A percentile compares a stretch with the other conserved stretches of the same genome.
Evolutionary conservation across 2,888 invertebrate species (phyloP).

Genomic region (Melinopterus prodromus): DNA sequence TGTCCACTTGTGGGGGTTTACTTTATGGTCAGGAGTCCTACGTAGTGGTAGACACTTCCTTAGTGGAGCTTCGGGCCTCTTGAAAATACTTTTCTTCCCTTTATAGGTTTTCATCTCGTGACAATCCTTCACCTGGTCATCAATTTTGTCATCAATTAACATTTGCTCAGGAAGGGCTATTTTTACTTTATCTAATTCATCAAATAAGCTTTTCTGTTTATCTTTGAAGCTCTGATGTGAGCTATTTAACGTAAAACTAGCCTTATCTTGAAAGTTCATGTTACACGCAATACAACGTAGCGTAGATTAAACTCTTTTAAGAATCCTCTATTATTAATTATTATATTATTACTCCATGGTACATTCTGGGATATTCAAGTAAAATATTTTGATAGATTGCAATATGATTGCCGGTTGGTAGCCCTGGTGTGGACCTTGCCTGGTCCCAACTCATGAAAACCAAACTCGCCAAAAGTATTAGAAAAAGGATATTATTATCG

Average conservation of each 20-base stretch:
- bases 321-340: too few species aligned
- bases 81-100: conserved; percentile 82
- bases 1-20: conserved; percentile 83
- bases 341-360: too few species aligned
- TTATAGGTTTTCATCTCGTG: conserved; percentile 66
- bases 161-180: conserved; percentile 14
- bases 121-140: conserved; percentile 42
- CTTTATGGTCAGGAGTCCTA: conserved; percentile 66
- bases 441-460: too few species aligned
- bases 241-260: conserved; percentile 41
- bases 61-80: conserved; percentile 74
- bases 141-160: conserved; percentile 30
- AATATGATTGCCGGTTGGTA: too few species aligned
- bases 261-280: background rate
- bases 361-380: too few species aligned
- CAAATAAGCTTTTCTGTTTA: conserved; percentile 75
- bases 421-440: too few species aligned
- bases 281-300: background rate
- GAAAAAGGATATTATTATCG: too few species aligned
- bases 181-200: conserved; percentile 69
- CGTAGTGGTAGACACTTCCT: conserved; percentile 65
- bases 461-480: too few species aligned
- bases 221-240: conserved; percentile 59
- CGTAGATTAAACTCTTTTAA: too few species aligned
- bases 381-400: too few species aligned